These are phyloP conservation scores for Contarinia nasturtii DNA, from an alignment of 1,140 invertebrate species.

Conservation along the genomic window DNA sequence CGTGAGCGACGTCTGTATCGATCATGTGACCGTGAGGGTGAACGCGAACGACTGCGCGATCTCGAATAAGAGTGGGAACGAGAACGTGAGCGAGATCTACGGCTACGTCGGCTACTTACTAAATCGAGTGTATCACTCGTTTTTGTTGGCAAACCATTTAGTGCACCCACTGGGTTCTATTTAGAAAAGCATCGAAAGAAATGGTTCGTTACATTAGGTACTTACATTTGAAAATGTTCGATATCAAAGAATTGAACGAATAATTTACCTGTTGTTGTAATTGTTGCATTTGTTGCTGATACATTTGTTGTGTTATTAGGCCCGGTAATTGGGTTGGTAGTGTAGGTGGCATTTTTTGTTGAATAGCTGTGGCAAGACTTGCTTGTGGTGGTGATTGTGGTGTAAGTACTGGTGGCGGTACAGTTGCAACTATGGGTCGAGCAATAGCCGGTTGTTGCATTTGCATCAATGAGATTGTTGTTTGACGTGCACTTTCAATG, in stretches of 20 bases:
- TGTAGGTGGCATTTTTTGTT: slow-evolving; percentile 19
- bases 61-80: slow-evolving; percentile 17
- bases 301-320: slow-evolving; percentile 8
- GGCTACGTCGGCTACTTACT: slow-evolving; percentile 10
- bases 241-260: slow-evolving; percentile 2
- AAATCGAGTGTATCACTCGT: too few relatives aligned
- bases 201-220: slow-evolving; percentile 15
- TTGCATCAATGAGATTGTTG: slow-evolving; percentile 36
- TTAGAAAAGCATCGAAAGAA: too few relatives aligned
- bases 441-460: slow-evolving; percentile 10
- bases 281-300: slow-evolving; percentile 11
- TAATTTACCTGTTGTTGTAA: slow-evolving; percentile 19
- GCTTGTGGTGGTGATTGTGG: slow-evolving; percentile 8
- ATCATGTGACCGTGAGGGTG: slow-evolving; percentile 14
- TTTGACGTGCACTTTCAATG: slow-evolving; percentile 60
- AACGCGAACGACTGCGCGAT: slow-evolving; percentile 23
- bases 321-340: slow-evolving; percentile 24
- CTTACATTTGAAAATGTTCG: too few relatives aligned
- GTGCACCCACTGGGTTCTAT: too few relatives aligned
- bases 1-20: slow-evolving; percentile 10
- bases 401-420: slow-evolving; percentile 10
- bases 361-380: slow-evolving; percentile 9
- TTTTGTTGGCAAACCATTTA: too few relatives aligned
- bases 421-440: slow-evolving; percentile 15
- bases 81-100: slow-evolving; percentile 16